phyloP scores from a whole-genome alignment of 2,888 invertebrate species.

The Drosophila yooni region DNA sequence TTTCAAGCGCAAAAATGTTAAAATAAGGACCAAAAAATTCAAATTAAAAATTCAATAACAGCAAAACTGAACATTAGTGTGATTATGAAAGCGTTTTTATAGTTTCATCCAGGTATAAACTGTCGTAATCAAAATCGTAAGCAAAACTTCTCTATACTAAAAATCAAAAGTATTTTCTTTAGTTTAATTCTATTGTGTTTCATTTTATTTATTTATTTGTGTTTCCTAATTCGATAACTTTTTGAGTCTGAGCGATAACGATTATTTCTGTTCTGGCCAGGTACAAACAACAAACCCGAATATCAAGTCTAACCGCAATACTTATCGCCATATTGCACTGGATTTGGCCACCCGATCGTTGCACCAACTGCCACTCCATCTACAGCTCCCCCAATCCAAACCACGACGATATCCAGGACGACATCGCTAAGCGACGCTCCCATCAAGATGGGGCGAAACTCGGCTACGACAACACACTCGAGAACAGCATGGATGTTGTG shows the following conservation, averaged over 20 bases:
- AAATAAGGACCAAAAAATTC: slow-evolving; percentile 69
- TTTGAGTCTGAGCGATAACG: not conserved
- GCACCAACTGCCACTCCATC: slow-evolving; percentile 86
- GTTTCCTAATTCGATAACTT: not conserved
- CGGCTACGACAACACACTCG: slow-evolving; percentile 50
- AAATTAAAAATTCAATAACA: slow-evolving; percentile 37
- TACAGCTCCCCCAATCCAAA: slow-evolving; percentile 83
- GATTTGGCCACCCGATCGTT: slow-evolving; percentile 91
- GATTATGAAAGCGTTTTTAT: slow-evolving; percentile 91
- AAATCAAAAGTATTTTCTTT: not conserved
- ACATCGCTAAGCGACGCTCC: slow-evolving; percentile 80
- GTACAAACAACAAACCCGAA: slow-evolving; percentile 97
- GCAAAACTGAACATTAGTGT: slow-evolving; percentile 88
- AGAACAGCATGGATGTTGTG: slow-evolving; percentile 62
- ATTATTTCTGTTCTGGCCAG: slow-evolving; percentile 84
- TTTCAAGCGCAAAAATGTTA: slow-evolving; percentile 85
- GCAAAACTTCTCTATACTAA: slow-evolving; percentile 67
- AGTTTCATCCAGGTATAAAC: slow-evolving; percentile 88
- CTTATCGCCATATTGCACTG: slow-evolving; percentile 89
- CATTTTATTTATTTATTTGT: slow-evolving; percentile 5
- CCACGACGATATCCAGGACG: slow-evolving; percentile 80
- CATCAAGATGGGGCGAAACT: slow-evolving; percentile 77
- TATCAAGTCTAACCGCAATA: slow-evolving; percentile 94
- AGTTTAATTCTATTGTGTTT: slow-evolving; percentile 12
- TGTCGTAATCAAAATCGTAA: slow-evolving; percentile 88